Base-by-base conservation (phyloP, 2,888 invertebrate species). In the Julus scanicus region DNA sequence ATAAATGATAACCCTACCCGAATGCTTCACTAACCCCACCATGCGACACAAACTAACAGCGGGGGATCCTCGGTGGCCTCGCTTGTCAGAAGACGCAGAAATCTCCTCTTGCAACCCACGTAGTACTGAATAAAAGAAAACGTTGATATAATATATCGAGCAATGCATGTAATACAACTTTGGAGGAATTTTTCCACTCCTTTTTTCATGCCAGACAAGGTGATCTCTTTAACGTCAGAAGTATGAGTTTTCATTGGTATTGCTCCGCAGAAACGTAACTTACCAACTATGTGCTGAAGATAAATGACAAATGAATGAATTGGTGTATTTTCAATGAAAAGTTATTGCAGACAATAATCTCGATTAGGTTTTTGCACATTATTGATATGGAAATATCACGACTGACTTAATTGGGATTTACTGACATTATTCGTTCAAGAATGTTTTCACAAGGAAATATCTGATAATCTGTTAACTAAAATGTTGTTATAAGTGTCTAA, bases 1-100 rank as follows among this genome's bases (percentile, higher is more conserved):
- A 84, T 84, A 84, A 44, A 84, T 44, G 84, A 84, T 44, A 84
- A 71, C 71, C 71, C 71, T 71, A 71, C 29, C 71, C 71, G 71
- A 71, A 71, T 29, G 71, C 71, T 71, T 71, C 71, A 71, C 71
- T 29, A 71, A 71, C 71, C 71, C 71, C 71, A 71, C 71, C 71
- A 71, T 71, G 71, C 71, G 71, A 71, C 71, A 71, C 71, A 71
- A 71, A 71, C 71, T 71, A 71, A 71, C 71, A 71, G 71, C 71
- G 71, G 71, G 71, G 13, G 29, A 29, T 71, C 71, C 71, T 20
- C 71, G 71, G 29, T 71, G 71, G 71, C 71, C 71, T 71, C 71
- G 71, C 71, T 71, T 71, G 71, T 71, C 71, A 71, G 71, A 71
- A 71, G 13, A 71, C 71, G 29, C 71, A 29, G 29, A 71, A 29